Base-by-base conservation (phyloP, 2,797 vertebrate genomes). In the Anomalospiza imberbis region DNA sequence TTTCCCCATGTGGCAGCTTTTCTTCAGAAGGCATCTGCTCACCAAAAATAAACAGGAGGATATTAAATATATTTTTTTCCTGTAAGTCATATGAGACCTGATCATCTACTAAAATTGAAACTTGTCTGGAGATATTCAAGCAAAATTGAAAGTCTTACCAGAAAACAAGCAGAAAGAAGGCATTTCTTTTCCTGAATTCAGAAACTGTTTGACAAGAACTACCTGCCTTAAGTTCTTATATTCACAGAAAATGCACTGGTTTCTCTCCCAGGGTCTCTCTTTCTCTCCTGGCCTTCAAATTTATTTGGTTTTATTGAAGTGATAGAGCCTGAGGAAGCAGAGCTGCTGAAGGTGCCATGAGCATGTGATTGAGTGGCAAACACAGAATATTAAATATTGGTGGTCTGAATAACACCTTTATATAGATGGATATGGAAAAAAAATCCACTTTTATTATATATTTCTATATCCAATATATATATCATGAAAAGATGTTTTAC, bases 71-170 rank as follows among this genome's bases (percentile, higher is more conserved):
- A 38, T 72, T 68, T 61, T 61, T 55, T 89, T n/a, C 40, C 71
- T 92, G 25, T 54, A 68, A 89, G 67, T 32, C 34, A 47, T 24
- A 66, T 34, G 62, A 91, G 71, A 86, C 79, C 24, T 68, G 66
- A 79, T 89, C 89, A 85, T 87, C 63, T 70, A 8, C 58, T 74
- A 89, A 87, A 93, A 89, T 54, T 65, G 66, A 72, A 89, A 85
- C 44, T 57, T 61, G 24, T 4, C 20, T 75, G 62, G 55, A 87
- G 38, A 38, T 47, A 55, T 65, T 84, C 45, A 89, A 65, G 26
- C 4, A 54, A 61, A 67, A 67, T 29, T 38, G 20, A 66, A 71
- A 86, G 8, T 4, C 42, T 88, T 66, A 77, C 42, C 34, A 74
- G 24, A 66, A 72, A 73, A 42, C 6, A 66, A 60, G 17, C 10